Evolutionary conservation across 2,888 invertebrate genomes (phyloP).

Genomic region (Troilus luridus): DNA sequence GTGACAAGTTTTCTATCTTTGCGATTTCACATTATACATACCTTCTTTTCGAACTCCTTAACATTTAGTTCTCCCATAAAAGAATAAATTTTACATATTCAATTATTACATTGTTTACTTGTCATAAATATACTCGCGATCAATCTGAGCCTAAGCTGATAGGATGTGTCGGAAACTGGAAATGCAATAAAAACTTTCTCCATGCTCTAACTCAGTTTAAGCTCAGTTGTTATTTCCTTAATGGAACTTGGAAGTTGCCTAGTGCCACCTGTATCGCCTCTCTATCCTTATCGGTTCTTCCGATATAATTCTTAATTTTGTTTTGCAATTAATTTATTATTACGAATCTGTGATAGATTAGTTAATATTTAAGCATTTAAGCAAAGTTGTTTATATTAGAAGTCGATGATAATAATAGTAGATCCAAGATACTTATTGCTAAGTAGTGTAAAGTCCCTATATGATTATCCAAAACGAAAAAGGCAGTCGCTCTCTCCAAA

Average conservation of each 20-base stretch:
- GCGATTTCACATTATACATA: too few relatives aligned
- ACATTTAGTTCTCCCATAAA: too few relatives aligned
- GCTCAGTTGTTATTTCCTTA: conserved; percentile 13
- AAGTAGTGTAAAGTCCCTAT: too few relatives aligned
- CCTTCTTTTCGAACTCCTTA: too few relatives aligned
- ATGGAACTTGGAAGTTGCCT: neutral
- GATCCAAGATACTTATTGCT: too few relatives aligned
- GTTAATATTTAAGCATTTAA: neutral
- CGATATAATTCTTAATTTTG: neutral
- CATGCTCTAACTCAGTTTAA: neutral
- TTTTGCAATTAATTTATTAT: neutral
- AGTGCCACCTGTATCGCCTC: neutral
- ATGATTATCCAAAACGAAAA: too few relatives aligned
- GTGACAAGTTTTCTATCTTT: too few relatives aligned
- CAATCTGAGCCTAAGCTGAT: neutral
- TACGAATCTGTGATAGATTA: neutral
- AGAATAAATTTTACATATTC: too few relatives aligned
- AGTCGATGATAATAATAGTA: too few relatives aligned
- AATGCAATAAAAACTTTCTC: conserved; percentile 6
- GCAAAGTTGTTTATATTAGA: too few relatives aligned
- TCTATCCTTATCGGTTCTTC: neutral
- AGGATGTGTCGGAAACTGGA: neutral
- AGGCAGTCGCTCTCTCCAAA: too few relatives aligned
- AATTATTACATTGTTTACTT: too few relatives aligned
- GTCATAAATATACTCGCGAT: neutral